A percentile compares a stretch with the other conserved stretches of the same genome.
These are phyloP conservation scores for Halichondria panicea DNA, from an alignment of 37 sponge, comb jelly and placozoan genomes.

Conservation along the genomic window DNA sequence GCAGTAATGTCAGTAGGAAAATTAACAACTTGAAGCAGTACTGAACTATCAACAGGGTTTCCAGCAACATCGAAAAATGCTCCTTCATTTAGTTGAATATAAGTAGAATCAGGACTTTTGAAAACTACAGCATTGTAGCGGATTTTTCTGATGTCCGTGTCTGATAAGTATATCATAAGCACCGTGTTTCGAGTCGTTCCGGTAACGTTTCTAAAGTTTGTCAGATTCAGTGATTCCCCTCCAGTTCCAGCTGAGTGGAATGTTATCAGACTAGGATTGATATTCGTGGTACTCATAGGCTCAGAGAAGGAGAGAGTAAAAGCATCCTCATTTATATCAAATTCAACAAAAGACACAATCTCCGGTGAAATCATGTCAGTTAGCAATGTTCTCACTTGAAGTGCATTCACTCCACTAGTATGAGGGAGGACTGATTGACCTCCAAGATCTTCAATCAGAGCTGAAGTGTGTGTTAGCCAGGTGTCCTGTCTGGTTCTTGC, in stretches of 20 bases:
- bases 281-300: conserved; percentile 48
- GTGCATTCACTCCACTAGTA: conserved; percentile 51
- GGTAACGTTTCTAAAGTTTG: conserved; percentile 56
- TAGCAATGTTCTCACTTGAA: conserved; percentile 54
- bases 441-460: conserved; percentile 51
- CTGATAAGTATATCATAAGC: conserved; percentile 29
- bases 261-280: conserved; percentile 44
- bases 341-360: conserved; percentile 37
- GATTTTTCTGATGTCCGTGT: conserved; percentile 28
- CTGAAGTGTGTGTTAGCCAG: conserved; percentile 57
- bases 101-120: conserved; percentile 21
- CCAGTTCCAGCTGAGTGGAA: conserved; percentile 43
- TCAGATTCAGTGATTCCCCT: conserved; percentile 45
- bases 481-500: conserved; percentile 60
- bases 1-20: conserved; percentile 63
- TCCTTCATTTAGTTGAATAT: conserved; percentile 44
- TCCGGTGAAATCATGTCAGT: conserved; percentile 59
- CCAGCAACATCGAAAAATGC: conserved; percentile 70
- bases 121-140: conserved; percentile 19
- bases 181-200: conserved; percentile 17
- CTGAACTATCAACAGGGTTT: conserved; percentile 55
- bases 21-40: conserved; percentile 7
- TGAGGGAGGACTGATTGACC: conserved; percentile 55
- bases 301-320: conserved; percentile 83
- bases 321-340: conserved; percentile 50